Evolutionary conservation across 2,888 invertebrate species (phyloP), one percentile per base, ranked within the genome.

Genomic region (Agonopterix alstromeriana): DNA sequence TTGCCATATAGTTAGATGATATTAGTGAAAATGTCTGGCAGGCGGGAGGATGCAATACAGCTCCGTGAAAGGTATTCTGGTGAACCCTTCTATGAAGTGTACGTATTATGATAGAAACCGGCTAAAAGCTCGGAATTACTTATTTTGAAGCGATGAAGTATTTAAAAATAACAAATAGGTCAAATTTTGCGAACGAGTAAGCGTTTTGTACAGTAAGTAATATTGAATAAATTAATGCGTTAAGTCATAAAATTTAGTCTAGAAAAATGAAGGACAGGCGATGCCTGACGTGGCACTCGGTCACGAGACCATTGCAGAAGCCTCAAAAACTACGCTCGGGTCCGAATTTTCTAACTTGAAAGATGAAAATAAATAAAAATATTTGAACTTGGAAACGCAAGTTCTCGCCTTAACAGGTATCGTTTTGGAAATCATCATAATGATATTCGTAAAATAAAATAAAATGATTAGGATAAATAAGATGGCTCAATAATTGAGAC

Each of bases 171-270:
- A 70, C 65, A 71, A 68, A 72, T 84, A 85, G 82, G 76, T 74
- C 77, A 86, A 86, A 84, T 81, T 80, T 82, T 82, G 82, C 73
- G 76, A 73, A 70, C 70, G 74, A 71, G 59, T 79, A 82, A 81
- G 77, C 81, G 80, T 85, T 86, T 86, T 87, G 87, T 87, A 88
- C 87, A 87, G 86, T 82, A 66, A 87, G 86, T 82, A 66, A 81
- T 77, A 74, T 76, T 67, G 73, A 77, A 68, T 77, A 78, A 75
- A 68, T 68, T 73, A 71, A 56, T 57, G 53, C 47, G 50, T 53
- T 78, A 27, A 80, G 76, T 77, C 68, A 71, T 81, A 76, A 77
- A 80, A 70, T 65, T 68, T 83, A 83, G 74, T 73, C 63, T 82
- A 82, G 78, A 70, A 52, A 71, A 79, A 75, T 73, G 68, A 65